Conservation (phyloP, 2,113 vertebrate species). For the Haliaeetus leucogaster region DNA sequence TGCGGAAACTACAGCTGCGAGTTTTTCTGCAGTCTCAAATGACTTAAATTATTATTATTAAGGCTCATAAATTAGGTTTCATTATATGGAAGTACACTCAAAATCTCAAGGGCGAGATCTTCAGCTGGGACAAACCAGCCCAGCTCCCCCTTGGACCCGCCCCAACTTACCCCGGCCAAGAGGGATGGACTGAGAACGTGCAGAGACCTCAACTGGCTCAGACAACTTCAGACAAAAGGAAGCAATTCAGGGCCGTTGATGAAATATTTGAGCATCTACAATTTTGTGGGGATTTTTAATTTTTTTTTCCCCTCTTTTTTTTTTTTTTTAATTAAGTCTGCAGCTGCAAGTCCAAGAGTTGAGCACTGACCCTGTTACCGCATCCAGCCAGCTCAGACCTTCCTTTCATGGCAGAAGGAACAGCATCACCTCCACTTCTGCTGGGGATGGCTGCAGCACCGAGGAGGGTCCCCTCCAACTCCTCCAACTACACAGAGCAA, state of each 20-base stretch:
- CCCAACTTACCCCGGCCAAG: neutral
- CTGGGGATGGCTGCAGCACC: rapidly evolving
- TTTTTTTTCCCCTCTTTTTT: too few species aligned
- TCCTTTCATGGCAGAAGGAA: neutral
- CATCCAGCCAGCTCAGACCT: neutral
- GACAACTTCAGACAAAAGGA: neutral
- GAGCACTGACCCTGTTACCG: neutral
- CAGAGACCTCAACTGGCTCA: neutral
- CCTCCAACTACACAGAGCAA: neutral
- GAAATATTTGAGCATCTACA: neutral
- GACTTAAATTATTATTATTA: slow-evolving; percentile 20
- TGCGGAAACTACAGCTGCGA: neutral
- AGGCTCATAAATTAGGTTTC: slow-evolving; percentile 29
- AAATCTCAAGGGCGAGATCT: neutral
- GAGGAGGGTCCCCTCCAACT: neutral
- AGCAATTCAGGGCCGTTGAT: neutral
- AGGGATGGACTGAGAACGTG: neutral
- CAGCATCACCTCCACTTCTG: neutral
- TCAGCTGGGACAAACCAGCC: slow-evolving; percentile 8
- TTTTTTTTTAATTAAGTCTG: neutral
- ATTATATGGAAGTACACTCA: neutral
- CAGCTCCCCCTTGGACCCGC: neutral
- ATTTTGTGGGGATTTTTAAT: neutral
- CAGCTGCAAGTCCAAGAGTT: neutral
- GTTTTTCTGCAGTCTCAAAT: neutral